phyloP scores from a whole-genome alignment of 2,797 vertebrate species.

The Poeciliopsis turneri region DNA sequence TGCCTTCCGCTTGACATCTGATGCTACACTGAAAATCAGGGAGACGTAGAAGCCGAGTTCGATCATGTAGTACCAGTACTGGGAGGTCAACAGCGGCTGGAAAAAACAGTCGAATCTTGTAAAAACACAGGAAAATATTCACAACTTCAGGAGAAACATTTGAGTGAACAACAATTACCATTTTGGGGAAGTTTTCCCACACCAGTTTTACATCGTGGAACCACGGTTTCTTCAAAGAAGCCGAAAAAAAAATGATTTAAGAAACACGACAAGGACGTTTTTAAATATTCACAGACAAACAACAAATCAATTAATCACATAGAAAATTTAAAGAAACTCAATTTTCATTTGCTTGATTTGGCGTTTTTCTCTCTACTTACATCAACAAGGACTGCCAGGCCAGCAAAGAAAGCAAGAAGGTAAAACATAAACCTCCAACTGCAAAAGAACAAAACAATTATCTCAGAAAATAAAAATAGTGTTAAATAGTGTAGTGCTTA shows the following conservation, averaged over 20 bases:
- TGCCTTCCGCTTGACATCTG: slow-evolving; percentile 95
- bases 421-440: slow-evolving; percentile 99
- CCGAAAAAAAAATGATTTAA: background rate
- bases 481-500: background rate
- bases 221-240: slow-evolving; percentile 90
- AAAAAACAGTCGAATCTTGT: background rate
- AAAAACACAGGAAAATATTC: background rate
- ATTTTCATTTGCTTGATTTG: too few relatives aligned
- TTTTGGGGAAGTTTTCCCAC: slow-evolving; percentile 91
- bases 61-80: slow-evolving; percentile 92
- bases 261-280: background rate
- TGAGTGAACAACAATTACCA: slow-evolving; percentile 76
- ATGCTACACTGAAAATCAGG: slow-evolving; percentile 91
- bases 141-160: background rate
- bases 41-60: slow-evolving; percentile 96
- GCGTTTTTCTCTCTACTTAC: slow-evolving; percentile 81
- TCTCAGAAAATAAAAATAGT: slow-evolving; percentile 43
- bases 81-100: slow-evolving; percentile 88
- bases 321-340: too few relatives aligned
- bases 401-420: slow-evolving; percentile 95
- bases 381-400: slow-evolving; percentile 90
- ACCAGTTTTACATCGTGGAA: slow-evolving; percentile 87
- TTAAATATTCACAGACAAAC: too few relatives aligned
- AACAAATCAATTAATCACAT: too few relatives aligned
- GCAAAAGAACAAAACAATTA: slow-evolving; percentile 80